phyloP scores from a whole-genome alignment of 2,113 vertebrate species.

The Gila orcuttii region DNA sequence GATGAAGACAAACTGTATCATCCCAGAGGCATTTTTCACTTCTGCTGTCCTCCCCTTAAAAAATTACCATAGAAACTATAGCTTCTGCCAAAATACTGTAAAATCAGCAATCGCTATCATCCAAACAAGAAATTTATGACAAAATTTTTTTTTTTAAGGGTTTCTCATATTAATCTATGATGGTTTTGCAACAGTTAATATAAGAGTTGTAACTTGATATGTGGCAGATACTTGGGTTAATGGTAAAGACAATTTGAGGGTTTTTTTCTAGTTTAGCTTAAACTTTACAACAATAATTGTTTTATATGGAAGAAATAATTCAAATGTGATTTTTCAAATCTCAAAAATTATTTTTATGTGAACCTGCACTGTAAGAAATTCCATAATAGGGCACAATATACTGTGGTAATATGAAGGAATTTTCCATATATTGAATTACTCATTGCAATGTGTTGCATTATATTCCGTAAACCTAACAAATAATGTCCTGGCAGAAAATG shows the following conservation, averaged over 20 bases:
- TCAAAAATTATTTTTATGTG: too few relatives aligned
- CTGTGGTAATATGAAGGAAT: too few relatives aligned
- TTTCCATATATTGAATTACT: too few relatives aligned
- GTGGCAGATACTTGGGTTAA: neutral
- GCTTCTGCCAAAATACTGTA: neutral
- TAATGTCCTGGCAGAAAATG: neutral
- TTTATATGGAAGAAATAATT: too few relatives aligned
- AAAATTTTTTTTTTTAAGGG: neutral
- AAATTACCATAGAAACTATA: neutral
- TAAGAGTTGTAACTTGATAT: neutral
- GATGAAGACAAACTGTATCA: slow-evolving; percentile 17
- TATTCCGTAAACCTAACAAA: too few relatives aligned
- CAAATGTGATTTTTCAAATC: too few relatives aligned
- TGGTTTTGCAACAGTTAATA: neutral
- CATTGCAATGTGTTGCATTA: too few relatives aligned
- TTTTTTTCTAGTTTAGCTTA: too few relatives aligned
- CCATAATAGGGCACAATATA: too few relatives aligned
- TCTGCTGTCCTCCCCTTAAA: slow-evolving; percentile 20
- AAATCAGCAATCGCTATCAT: neutral
- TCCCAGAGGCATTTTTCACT: neutral
- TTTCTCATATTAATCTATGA: neutral
- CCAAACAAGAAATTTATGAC: neutral
- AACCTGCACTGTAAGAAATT: too few relatives aligned
- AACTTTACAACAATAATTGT: too few relatives aligned
- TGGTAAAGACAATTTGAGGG: neutral